Base-by-base conservation (phyloP, 2,888 invertebrate species). In the Lacanobia wlatinum region DNA sequence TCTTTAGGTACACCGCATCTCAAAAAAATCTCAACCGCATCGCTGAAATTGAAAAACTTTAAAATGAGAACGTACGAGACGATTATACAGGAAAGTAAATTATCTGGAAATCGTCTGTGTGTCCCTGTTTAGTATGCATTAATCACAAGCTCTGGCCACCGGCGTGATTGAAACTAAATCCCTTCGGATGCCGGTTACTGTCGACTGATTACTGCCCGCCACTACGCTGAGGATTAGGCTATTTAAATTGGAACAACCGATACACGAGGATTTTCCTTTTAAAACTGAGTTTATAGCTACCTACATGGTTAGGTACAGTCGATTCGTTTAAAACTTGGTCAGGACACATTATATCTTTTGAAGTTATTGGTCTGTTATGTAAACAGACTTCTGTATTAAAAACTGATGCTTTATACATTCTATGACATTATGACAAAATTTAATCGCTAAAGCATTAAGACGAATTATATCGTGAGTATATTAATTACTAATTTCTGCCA, bases 111-210 rank as follows among this genome's bases (percentile, higher is more conserved):
- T 84, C 83, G 84, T 84, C 87, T 87, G 86, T 88, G 90, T 90
- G 89, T 90, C 84, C 89, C 94, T 95, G 93, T 94, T 95, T 95
- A 94, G 95, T 95, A 95, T 95, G 95, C 95, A 96, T 96, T 95
- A 95, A 95, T 95, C 94, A 95, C 89, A 89, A 89, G 88, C 91
- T 89, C 87, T 90, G 91, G 86, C 89, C 91, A 90, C 88, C 90
- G 82, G 85, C 94, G 90, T 95, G 95, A 96, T 95, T 96, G 95
- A 95, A 95, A 95, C 93, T 93, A 93, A 95, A 95, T 95, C 95
- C 95, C 92, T 84, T 84, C 88, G 92, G 91, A 92, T 88, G 89
- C 87, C 90, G 89, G 88, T 91, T 87, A 89, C 91, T 90, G 88
- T 84, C 92, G 89, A 90, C 94, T 94, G 95, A 95, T 94, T 94